These are phyloP conservation scores for Sycophaga agraensis DNA, from an alignment of 1,140 invertebrate genomes.

Conservation along the genomic window DNA sequence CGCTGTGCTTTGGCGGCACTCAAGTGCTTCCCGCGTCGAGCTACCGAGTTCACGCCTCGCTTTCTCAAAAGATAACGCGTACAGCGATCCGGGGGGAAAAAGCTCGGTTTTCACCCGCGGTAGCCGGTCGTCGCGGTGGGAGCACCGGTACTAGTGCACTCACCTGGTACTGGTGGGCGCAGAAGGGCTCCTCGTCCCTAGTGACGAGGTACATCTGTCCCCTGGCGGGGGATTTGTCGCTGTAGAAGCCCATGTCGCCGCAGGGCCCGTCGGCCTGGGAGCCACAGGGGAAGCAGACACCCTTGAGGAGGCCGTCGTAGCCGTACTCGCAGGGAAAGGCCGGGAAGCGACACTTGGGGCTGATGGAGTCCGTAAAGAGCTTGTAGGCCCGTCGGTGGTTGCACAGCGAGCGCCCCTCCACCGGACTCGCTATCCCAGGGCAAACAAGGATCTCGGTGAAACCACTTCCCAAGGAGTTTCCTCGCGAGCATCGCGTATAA, in stretches of 20 bases:
- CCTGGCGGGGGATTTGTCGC: conserved; percentile 75
- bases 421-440: conserved; percentile 63
- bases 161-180: conserved; percentile 83
- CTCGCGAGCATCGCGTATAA: too few relatives aligned
- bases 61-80: too few relatives aligned
- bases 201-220: conserved; percentile 85
- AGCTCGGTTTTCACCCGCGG: too few relatives aligned
- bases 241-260: conserved; percentile 93
- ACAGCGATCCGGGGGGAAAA: too few relatives aligned
- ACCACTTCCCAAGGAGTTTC: too few relatives aligned
- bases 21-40: too few relatives aligned
- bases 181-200: conserved; percentile 89
- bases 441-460: not conserved
- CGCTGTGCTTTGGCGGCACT: too few relatives aligned
- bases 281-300: conserved; percentile 71
- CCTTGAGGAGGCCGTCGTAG: conserved; percentile 81
- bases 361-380: conserved; percentile 91
- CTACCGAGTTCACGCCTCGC: too few relatives aligned
- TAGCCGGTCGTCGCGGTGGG: too few relatives aligned
- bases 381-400: conserved; percentile 91
- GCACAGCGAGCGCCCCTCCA: conserved; percentile 84
- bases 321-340: conserved; percentile 78
- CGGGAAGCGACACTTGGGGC: conserved; percentile 83
- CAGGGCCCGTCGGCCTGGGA: conserved; percentile 63
- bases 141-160: too few relatives aligned